These are phyloP conservation scores for Lithophane ornitopus DNA, from an alignment of 2,888 invertebrate genomes.

Conservation along the genomic window DNA sequence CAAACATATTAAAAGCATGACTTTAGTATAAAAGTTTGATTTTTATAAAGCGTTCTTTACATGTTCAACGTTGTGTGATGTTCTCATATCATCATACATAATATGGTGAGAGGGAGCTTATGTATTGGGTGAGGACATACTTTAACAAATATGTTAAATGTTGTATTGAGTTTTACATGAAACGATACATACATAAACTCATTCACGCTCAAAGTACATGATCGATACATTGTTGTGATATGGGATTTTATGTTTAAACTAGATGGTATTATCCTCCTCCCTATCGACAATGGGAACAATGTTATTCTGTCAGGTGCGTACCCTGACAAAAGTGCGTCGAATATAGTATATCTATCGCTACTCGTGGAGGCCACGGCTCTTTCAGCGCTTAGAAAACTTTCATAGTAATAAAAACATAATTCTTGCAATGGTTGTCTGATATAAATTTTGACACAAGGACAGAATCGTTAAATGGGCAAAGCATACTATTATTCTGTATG, in stretches of 20 bases:
- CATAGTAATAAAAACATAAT: no score
- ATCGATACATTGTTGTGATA: constrained; percentile 37
- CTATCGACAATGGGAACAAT: neutral
- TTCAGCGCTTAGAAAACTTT: no score
- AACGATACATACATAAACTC: constrained; percentile 74
- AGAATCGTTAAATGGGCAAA: no score
- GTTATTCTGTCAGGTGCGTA: neutral
- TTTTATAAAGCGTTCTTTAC: constrained; percentile 36
- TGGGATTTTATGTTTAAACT: constrained; percentile 36
- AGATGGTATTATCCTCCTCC: neutral
- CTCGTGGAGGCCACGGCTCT: no score
- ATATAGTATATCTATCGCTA: no score
- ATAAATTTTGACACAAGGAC: no score
- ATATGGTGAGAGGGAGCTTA: constrained; percentile 80
- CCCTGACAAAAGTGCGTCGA: neutral
- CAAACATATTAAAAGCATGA: constrained; percentile 52
- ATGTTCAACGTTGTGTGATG: constrained; percentile 74
- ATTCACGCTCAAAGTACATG: constrained; percentile 68
- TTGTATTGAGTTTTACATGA: constrained; percentile 74
- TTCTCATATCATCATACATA: constrained; percentile 75
- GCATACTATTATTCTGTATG: no score
- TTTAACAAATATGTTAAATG: constrained; percentile 59
- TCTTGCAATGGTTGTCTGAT: no score
- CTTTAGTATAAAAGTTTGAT: constrained; percentile 40
- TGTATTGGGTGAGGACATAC: constrained; percentile 69